Evolutionary conservation across 2,113 vertebrate genomes (phyloP).

Genomic region (Aldabrachelys gigantea): DNA sequence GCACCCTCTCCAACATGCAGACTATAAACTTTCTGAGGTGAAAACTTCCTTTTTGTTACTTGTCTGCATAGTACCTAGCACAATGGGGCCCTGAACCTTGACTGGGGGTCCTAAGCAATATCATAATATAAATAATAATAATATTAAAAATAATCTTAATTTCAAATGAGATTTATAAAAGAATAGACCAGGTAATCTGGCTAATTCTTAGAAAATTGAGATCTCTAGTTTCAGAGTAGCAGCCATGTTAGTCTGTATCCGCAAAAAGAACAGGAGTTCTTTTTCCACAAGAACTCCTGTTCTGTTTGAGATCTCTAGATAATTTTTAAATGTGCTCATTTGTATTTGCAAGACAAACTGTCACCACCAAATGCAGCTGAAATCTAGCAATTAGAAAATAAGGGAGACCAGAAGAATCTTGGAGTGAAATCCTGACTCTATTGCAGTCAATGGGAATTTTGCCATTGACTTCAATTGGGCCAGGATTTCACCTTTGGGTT

Average conservation of each 20-base stretch:
- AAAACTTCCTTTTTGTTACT: conserved; percentile 24
- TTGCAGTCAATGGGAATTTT: conserved; percentile 30
- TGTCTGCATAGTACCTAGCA: background rate
- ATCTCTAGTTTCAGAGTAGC: background rate
- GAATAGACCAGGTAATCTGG: background rate
- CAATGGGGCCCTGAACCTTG: background rate
- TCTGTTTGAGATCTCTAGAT: background rate
- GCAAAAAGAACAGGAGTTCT: no score
- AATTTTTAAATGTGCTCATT: background rate
- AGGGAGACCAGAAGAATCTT: conserved; percentile 17
- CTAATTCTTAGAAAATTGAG: background rate
- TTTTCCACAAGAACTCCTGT: no score
- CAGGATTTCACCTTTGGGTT: conserved; percentile 36
- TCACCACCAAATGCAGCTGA: conserved; percentile 6
- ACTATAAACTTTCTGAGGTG: conserved; percentile 17
- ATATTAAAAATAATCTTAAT: background rate
- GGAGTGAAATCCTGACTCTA: background rate
- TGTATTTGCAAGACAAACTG: conserved; percentile 18
- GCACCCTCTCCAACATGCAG: background rate
- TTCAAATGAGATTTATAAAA: background rate
- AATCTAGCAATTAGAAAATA: background rate
- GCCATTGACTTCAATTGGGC: conserved; percentile 18
- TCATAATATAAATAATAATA: background rate
- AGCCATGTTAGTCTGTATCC: no score
- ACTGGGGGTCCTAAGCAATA: background rate